Base-by-base conservation (phyloP, 2,888 invertebrate genomes). In the Dromius quadrimaculatus region DNA sequence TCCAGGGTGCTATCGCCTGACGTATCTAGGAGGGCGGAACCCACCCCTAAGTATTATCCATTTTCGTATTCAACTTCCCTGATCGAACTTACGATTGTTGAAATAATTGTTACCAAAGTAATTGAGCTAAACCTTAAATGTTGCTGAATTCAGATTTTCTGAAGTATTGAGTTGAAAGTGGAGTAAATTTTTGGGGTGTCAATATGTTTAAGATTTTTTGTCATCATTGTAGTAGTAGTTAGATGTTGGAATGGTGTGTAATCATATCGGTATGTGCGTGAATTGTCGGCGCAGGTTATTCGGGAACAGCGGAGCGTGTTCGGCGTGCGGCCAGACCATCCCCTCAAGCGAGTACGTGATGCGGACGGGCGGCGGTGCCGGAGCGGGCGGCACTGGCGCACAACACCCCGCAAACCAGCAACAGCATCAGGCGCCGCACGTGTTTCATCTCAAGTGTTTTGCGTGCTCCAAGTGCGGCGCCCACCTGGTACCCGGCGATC, bases 391-490 rank as follows among this genome's bases (percentile, higher is more conserved):
- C 76, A 85, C 77, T 59, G 74, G 94, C 83, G 90, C n/a, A 91
- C 78, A 90, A 89, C 76, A 85, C 87, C 76, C 85, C 77, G 64
- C 74, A 77, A 72, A 74, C 74, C 68, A 82, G 77, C 85, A 82
- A 80, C 80, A 79, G 82, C 86, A 87, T 79, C 87, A 75, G 80
- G 84, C 87, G 82, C 85, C 89, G 79, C 89, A 89, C 84, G 94
- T 95, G 79, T 96, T 94, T 88, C 97, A 97, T 87, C 89, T 95
- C 85, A 95, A 95, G 86, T 97, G 96, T 86, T 97, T 97, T 87
- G 90, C 92, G 77, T 97, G 97, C 88, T 94, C 93, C 84, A 95
- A 95, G 84, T 97, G 97, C 84, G 91, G 93, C 78, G 88, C 90
- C 79, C 92, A 91, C 84, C 90, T 97, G 79, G 90, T 92, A 84